Evolutionary conservation across 2,888 invertebrate species (phyloP).

Genomic region (Drosophila paramelanica): DNA sequence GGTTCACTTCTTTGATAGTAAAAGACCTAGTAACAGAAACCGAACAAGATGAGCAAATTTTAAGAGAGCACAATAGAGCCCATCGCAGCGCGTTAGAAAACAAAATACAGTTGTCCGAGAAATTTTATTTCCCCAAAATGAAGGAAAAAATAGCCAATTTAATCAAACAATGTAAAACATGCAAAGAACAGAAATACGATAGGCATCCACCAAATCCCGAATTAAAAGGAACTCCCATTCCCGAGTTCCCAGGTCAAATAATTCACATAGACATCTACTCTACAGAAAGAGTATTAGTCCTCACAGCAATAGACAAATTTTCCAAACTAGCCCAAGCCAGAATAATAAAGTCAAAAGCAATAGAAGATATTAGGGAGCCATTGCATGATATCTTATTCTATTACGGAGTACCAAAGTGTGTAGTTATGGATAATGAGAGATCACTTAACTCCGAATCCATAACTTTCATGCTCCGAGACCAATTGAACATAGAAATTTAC

Average conservation of each 20-base stretch:
- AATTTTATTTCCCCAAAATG: background rate
- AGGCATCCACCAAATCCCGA: background rate
- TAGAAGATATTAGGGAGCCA: background rate
- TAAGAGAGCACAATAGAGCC: too few relatives aligned
- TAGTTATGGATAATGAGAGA: too few relatives aligned
- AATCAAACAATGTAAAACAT: too few relatives aligned
- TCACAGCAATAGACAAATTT: background rate
- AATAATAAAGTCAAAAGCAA: constrained; percentile 1
- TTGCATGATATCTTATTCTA: background rate
- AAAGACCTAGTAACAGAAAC: too few relatives aligned
- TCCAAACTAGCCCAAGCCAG: background rate
- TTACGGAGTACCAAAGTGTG: background rate
- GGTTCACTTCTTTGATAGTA: too few relatives aligned
- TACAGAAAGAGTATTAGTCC: background rate
- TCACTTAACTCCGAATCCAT: too few relatives aligned
- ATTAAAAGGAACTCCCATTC: background rate
- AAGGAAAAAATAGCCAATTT: background rate
- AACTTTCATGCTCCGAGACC: background rate
- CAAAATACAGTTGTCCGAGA: background rate
- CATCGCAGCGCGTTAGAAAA: too few relatives aligned
- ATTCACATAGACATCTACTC: background rate
- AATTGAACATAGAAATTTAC: background rate
- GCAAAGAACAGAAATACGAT: background rate
- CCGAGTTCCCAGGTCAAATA: background rate
- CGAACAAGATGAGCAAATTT: too few relatives aligned